These are phyloP conservation scores for Platichthys stellatus DNA, from an alignment of 2,113 vertebrate genomes.

Conservation along the genomic window DNA sequence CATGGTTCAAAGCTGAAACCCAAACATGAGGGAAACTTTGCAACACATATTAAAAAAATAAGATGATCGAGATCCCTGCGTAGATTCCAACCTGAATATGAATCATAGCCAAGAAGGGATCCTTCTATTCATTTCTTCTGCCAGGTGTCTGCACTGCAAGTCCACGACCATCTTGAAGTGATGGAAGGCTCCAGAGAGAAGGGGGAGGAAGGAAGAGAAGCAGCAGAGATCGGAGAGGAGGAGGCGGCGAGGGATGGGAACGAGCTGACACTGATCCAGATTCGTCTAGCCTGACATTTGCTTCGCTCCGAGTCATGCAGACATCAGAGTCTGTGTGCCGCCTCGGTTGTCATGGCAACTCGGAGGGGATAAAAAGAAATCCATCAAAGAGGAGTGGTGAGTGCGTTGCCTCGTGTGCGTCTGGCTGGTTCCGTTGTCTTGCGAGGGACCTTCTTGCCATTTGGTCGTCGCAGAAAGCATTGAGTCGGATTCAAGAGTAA, in stretches of 20 bases:
- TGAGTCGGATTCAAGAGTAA: conserved; percentile 14
- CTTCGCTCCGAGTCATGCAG: conserved; percentile 38
- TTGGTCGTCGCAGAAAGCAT: conserved; percentile 33
- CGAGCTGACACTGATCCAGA: conserved; percentile 37
- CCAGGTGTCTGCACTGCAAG: conserved; percentile 24
- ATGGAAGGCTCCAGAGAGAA: neutral
- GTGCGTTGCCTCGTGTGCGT: neutral
- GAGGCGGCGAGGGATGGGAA: neutral
- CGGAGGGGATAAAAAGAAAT: conserved; percentile 34
- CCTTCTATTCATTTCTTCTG: conserved; percentile 21
- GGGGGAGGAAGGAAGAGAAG: conserved; percentile 13
- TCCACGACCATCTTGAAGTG: conserved; percentile 15
- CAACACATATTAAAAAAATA: conserved; percentile 1
- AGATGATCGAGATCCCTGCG: conserved; percentile 61
- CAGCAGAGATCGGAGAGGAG: neutral
- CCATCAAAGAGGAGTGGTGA: conserved; percentile 10
- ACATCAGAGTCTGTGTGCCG: conserved; percentile 37
- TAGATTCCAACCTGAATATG: conserved; percentile 62
- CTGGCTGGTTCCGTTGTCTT: conserved; percentile 31
- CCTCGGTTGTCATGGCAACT: conserved; percentile 60
- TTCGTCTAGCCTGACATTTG: conserved; percentile 38
- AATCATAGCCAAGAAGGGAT: conserved; percentile 42
- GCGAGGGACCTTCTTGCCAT: conserved; percentile 21
- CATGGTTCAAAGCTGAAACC: conserved; percentile 43
- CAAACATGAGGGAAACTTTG: conserved; percentile 27